These are phyloP conservation scores for Cantharis nigra DNA, from an alignment of 2,888 invertebrate genomes.

Conservation along the genomic window DNA sequence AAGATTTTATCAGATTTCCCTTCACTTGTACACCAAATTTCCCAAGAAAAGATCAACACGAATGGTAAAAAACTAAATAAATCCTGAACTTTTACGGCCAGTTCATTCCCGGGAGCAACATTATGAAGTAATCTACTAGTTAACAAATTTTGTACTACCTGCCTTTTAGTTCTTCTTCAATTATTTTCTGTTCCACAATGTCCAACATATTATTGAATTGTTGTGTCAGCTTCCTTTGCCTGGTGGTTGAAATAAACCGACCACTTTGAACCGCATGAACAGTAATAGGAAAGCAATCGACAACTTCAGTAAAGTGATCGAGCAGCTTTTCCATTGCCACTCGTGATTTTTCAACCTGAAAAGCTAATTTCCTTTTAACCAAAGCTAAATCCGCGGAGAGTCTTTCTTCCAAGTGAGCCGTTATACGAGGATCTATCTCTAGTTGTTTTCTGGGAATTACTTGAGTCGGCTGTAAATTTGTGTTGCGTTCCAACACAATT, in stretches of 20 bases:
- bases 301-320: conserved; percentile 67
- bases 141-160: conserved; percentile 53
- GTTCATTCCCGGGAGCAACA: too few species aligned
- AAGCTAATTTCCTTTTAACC: conserved; percentile 68
- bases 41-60: too few species aligned
- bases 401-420: conserved; percentile 63
- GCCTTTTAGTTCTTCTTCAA: conserved; percentile 61
- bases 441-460: conserved; percentile 63
- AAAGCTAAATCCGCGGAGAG: conserved; percentile 66
- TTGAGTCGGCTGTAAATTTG: conserved; percentile 64
- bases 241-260: conserved; percentile 60
- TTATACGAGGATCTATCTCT: conserved; percentile 70
- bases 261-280: conserved; percentile 61
- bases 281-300: conserved; percentile 68
- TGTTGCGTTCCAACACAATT: conserved; percentile 55
- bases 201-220: conserved; percentile 62
- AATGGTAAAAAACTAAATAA: too few species aligned
- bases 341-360: conserved; percentile 71
- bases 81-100: too few species aligned
- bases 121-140: too few species aligned
- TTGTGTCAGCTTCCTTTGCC: conserved; percentile 65
- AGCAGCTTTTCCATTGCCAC: conserved; percentile 60
- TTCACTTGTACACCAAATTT: too few species aligned
- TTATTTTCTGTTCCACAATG: conserved; percentile 64
- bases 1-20: too few species aligned